Evolutionary conservation across 2,888 invertebrate species (phyloP).

Genomic region (Scrobipalpa atriplicella): DNA sequence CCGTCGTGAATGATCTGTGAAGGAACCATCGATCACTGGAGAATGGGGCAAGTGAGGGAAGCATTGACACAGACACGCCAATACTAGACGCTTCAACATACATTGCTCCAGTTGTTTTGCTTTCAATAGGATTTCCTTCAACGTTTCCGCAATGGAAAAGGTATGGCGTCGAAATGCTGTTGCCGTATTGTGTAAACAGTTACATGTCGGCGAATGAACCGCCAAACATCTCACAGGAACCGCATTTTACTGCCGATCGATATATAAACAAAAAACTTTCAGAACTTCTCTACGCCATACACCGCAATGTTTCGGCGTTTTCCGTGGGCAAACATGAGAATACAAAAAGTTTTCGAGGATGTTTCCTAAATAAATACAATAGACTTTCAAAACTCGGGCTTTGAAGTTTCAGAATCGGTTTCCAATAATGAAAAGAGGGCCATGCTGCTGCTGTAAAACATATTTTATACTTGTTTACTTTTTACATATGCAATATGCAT

Average conservation of each 20-base stretch:
- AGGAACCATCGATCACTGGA: conserved; percentile 56
- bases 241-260: conserved; percentile 31
- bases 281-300: conserved; percentile 25
- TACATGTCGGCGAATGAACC: conserved; percentile 32
- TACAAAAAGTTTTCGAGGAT: background rate
- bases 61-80: background rate
- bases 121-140: background rate
- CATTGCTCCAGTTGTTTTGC: background rate
- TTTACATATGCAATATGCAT: no score
- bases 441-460: background rate
- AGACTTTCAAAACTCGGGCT: background rate
- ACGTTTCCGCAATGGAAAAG: background rate
- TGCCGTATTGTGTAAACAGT: background rate
- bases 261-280: conserved; percentile 27
- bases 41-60: conserved; percentile 30
- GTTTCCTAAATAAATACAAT: conserved; percentile 6
- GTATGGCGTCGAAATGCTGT: background rate
- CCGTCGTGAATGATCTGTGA: conserved; percentile 55
- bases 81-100: background rate
- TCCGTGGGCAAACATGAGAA: background rate
- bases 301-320: conserved; percentile 14
- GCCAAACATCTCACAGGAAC: conserved; percentile 30
- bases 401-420: conserved; percentile 8
- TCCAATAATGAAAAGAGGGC: background rate
- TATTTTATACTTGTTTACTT: background rate